Evolutionary conservation across 2,113 vertebrate species (phyloP).

Genomic region (Leucosticte australis): DNA sequence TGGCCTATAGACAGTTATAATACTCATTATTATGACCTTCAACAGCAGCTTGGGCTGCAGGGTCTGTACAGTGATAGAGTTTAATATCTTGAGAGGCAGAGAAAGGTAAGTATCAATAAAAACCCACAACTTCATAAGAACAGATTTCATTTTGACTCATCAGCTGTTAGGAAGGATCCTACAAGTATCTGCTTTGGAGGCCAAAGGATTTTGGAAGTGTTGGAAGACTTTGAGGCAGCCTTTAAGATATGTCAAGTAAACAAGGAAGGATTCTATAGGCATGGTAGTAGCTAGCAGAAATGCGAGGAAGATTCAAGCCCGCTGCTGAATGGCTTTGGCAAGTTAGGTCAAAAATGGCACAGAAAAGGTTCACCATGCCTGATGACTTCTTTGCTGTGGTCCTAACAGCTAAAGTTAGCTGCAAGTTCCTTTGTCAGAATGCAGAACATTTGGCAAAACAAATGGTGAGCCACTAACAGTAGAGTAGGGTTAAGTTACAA

Average conservation of each 20-base stretch:
- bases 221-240: neutral
- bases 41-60: neutral
- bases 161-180: neutral
- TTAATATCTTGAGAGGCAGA: neutral
- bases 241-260: neutral
- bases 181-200: neutral
- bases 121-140: neutral
- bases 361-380: neutral
- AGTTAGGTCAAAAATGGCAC: neutral
- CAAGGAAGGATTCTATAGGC: neutral
- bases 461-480: neutral
- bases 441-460: neutral
- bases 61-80: neutral
- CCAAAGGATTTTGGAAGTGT: neutral
- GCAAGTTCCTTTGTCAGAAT: neutral
- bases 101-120: neutral
- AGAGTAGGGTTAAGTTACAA: neutral
- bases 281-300: neutral
- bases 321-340: neutral
- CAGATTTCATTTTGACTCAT: neutral
- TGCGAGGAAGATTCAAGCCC: neutral
- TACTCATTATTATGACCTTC: neutral
- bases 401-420: neutral
- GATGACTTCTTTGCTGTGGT: neutral
- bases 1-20: neutral